Evolutionary conservation across 2,888 invertebrate genomes (phyloP).

Genomic region (Epiblema foenella): DNA sequence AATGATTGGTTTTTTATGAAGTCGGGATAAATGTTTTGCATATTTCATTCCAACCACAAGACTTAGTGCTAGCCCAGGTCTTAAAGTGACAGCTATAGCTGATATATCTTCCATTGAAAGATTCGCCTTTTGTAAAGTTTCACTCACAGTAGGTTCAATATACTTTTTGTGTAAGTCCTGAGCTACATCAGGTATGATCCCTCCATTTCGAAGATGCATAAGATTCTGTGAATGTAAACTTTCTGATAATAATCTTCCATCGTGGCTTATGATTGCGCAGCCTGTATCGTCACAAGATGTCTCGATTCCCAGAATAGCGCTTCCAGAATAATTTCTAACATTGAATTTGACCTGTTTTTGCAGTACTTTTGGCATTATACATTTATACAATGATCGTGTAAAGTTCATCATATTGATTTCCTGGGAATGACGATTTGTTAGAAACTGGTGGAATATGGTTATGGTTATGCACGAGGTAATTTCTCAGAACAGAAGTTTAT

Average conservation of each 20-base stretch:
- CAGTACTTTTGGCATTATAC: background rate
- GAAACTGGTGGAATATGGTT: no score
- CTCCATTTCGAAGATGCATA: constrained; percentile 91
- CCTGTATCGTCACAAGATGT: constrained; percentile 99
- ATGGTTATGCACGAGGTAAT: no score
- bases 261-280: constrained; percentile 92
- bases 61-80: constrained; percentile 93
- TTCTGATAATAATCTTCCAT: constrained; percentile 92
- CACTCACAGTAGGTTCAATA: constrained; percentile 89
- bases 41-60: constrained; percentile 92
- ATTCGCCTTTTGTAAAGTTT: constrained; percentile 87
- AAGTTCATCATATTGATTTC: constrained; percentile 22
- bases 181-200: constrained; percentile 96
- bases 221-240: constrained; percentile 91
- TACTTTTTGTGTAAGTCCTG: constrained; percentile 91
- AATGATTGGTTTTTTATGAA: constrained; percentile 92
- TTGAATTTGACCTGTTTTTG: background rate
- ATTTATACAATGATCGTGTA: background rate
- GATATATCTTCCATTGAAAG: constrained; percentile 88
- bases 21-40: constrained; percentile 90
- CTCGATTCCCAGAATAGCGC: constrained; percentile 94
- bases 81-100: constrained; percentile 95
- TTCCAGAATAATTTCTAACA: constrained; percentile 20
- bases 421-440: background rate
- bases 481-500: background rate